A percentile compares a stretch with the other conserved stretches of the same genome.
phyloP scores from a whole-genome alignment of 1,140 invertebrate genomes.

The Melipona quadrifasciata region DNA sequence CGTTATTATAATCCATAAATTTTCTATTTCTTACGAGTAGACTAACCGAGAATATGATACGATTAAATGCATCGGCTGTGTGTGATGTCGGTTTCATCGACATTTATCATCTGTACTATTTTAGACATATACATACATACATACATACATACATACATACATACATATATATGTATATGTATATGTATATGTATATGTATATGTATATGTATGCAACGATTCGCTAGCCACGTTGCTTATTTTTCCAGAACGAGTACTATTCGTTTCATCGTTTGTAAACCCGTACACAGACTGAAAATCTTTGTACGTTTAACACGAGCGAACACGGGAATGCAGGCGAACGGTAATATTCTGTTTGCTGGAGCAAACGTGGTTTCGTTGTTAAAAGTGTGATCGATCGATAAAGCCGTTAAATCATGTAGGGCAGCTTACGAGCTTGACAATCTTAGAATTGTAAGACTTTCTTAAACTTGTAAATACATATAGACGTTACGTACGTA shows the following conservation, averaged over 20 bases:
- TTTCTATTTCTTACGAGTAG: slow-evolving; percentile 21
- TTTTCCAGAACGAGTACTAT: neutral
- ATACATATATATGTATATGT: neutral
- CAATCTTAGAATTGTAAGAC: slow-evolving; percentile 23
- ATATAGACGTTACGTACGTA: neutral
- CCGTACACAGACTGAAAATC: neutral
- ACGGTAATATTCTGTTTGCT: neutral
- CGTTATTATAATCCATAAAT: neutral
- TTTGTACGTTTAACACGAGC: neutral
- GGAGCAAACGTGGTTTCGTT: neutral
- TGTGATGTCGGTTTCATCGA: neutral
- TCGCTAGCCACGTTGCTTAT: neutral
- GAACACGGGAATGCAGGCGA: no score
- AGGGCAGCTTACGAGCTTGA: slow-evolving; percentile 20
- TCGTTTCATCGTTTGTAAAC: slow-evolving; percentile 5
- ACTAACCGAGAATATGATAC: neutral
- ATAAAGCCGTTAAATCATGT: neutral
- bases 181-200: neutral
- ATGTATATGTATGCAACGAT: neutral
- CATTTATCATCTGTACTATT: neutral
- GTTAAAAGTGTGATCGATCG: neutral
- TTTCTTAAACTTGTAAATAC: slow-evolving; percentile 14
- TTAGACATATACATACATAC: no score
- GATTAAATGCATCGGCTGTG: neutral
- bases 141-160: no score